Evolutionary conservation across 2,888 invertebrate genomes (phyloP).

Genomic region (Busseola fusca): DNA sequence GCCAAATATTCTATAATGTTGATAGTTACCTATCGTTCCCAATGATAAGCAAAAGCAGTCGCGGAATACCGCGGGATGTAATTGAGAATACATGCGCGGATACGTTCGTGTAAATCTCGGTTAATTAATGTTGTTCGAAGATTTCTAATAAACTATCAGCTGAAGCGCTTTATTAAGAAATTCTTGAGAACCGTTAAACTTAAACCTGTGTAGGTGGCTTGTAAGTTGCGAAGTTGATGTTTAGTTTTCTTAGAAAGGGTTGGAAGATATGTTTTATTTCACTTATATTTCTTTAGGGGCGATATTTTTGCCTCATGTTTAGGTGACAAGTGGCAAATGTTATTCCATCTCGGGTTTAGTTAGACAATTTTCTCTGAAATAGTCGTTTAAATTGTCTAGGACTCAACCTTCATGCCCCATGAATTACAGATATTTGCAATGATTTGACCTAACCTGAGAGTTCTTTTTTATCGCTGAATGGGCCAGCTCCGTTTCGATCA

Average conservation of each 20-base stretch:
- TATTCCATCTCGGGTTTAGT: neutral
- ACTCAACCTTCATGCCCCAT: too few relatives aligned
- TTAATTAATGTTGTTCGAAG: conserved; percentile 6
- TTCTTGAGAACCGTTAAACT: conserved; percentile 14
- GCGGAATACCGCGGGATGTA: conserved; percentile 31
- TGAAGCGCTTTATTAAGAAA: conserved; percentile 21
- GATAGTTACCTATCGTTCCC: conserved; percentile 7
- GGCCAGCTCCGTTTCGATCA: neutral
- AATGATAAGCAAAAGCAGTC: conserved; percentile 25
- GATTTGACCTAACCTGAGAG: neutral
- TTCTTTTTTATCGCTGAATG: neutral
- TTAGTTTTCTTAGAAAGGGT: conserved; percentile 1
- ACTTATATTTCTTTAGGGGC: neutral
- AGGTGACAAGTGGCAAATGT: neutral
- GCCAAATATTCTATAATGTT: conserved; percentile 26
- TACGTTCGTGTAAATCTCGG: conserved; percentile 20
- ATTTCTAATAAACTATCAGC: conserved; percentile 22
- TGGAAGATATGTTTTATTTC: neutral
- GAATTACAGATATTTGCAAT: neutral
- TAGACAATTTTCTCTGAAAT: neutral
- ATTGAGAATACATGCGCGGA: conserved; percentile 29
- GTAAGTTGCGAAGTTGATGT: neutral
- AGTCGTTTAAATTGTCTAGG: too few relatives aligned
- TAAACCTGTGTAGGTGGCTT: conserved; percentile 3
- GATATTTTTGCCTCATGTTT: neutral